Evolutionary conservation across 2,113 vertebrate species (phyloP).

Genomic region (Pteruthius melanotis): DNA sequence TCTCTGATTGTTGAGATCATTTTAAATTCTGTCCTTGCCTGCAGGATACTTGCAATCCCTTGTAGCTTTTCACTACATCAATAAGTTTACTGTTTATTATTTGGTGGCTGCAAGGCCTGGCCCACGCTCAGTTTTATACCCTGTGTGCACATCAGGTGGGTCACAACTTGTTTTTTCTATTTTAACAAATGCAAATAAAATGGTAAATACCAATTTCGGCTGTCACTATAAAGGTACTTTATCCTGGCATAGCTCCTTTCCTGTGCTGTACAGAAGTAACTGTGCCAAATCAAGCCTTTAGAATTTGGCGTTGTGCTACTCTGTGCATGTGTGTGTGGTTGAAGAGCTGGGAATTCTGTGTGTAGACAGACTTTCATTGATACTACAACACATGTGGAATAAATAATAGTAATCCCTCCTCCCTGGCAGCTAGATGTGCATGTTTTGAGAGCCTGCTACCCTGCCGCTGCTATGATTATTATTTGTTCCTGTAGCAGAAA

Average conservation of each 20-base stretch:
- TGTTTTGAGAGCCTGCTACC: conserved; percentile 29
- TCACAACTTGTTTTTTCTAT: background rate
- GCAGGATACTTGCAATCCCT: conserved; percentile 51
- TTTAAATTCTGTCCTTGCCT: conserved; percentile 61
- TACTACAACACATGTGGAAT: conserved; percentile 44
- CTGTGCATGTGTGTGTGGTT: background rate
- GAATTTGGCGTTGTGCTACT: conserved; percentile 15
- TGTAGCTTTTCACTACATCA: conserved; percentile 56
- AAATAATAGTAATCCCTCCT: conserved; percentile 24
- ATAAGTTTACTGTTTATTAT: conserved; percentile 63
- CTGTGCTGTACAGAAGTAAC: background rate
- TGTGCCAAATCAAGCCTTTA: conserved; percentile 20
- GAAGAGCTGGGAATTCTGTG: conserved; percentile 31
- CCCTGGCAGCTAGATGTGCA: background rate
- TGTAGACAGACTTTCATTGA: conserved; percentile 60
- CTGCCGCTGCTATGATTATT: conserved; percentile 47
- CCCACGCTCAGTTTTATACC: background rate
- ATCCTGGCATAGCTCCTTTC: conserved; percentile 8
- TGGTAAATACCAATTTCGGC: background rate
- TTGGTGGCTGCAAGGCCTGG: conserved; percentile 20
- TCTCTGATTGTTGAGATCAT: conserved; percentile 46
- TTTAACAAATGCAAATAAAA: background rate
- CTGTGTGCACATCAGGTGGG: background rate
- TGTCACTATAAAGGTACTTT: background rate
- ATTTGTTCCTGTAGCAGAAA: conserved; percentile 39